Evolutionary conservation across 2,797 vertebrate genomes (phyloP), one percentile per base, ranked within the genome.

Genomic region (Podargus strigoides): DNA sequence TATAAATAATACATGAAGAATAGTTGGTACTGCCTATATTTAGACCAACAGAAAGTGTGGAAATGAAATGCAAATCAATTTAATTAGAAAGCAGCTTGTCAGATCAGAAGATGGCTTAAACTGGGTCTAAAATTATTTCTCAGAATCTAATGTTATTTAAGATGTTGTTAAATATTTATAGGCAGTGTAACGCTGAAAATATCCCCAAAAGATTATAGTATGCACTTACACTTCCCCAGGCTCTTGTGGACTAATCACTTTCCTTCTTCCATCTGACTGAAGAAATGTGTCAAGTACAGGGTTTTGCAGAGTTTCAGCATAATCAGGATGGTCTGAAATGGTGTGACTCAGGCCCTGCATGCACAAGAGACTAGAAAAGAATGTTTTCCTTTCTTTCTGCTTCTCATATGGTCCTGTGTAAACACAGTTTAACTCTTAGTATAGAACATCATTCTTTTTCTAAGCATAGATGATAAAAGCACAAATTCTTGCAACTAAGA

Each of bases 161-260:
- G 68, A 75, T 93, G 60, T 72, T 93, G 15, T 94, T 95, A 95
- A 93, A 93, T 94, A 95, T 95, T 94, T 93, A 91, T 93, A 78
- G 44, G 62, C 39, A 87, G 27, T 32, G 20, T 87, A 94, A 85
- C 7, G 6, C 46, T 56, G 56, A 95, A 92, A 95, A 94, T 87
- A 80, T 46, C 56, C 70, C 34, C 55, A 34, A 83, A 91, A 76
- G 50, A 82, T 93, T 90, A 64, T 32, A 87, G 63, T 37, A 67
- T 70, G 47, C 66, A 58, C 55, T 83, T 94, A 39, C 4, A 78
- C 18, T 82, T 90, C 62, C 79, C 39, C 32, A 55, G 55, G 76
- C 62, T 87, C 47, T 56, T 63, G 32, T 50, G 67, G 59, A 41
- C 55, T 72, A 88, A 78, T 76, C 63, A 59, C 17, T 90, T 85